Evolutionary conservation across 2,888 invertebrate genomes (phyloP).

Genomic region (Catocala nupta): DNA sequence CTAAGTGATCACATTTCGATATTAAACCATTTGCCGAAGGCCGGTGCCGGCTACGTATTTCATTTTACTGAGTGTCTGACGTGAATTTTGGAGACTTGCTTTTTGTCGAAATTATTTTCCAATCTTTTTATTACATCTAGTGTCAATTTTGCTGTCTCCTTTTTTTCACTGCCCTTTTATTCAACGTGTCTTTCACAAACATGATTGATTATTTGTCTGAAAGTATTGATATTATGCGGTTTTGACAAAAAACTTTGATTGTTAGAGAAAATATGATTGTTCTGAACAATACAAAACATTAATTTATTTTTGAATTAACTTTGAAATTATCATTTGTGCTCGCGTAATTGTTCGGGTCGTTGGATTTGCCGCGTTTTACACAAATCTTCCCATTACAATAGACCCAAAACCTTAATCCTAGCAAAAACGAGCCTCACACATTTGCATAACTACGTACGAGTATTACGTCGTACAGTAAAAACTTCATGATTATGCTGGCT

Average conservation of each 20-base stretch:
- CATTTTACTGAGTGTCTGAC: slow-evolving; percentile 87
- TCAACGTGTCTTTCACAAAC: slow-evolving; percentile 44
- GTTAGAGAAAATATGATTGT: slow-evolving; percentile 27
- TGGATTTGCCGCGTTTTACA: slow-evolving; percentile 65
- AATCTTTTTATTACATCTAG: slow-evolving; percentile 80
- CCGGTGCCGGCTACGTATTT: slow-evolving; percentile 85
- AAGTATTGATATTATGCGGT: slow-evolving; percentile 28
- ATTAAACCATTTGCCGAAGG: slow-evolving; percentile 87
- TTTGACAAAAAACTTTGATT: slow-evolving; percentile 26
- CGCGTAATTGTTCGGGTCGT: slow-evolving; percentile 57
- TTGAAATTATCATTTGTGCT: slow-evolving; percentile 52
- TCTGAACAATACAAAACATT: slow-evolving; percentile 33
- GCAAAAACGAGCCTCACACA: slow-evolving; percentile 64
- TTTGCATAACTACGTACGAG: slow-evolving; percentile 66
- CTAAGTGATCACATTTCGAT: slow-evolving; percentile 88
- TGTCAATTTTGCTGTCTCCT: slow-evolving; percentile 71
- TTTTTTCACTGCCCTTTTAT: slow-evolving; percentile 54
- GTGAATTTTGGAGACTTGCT: slow-evolving; percentile 84
- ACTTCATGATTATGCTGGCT: slow-evolving; percentile 49
- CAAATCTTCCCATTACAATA: slow-evolving; percentile 70
- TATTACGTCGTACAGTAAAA: slow-evolving; percentile 46
- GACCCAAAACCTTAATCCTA: slow-evolving; percentile 65
- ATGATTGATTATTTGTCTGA: slow-evolving; percentile 43
- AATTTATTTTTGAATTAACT: slow-evolving; percentile 49
- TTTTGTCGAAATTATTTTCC: slow-evolving; percentile 84